Evolutionary conservation across 37 sponge, comb jelly and placozoan genomes (phyloP).

Genomic region (Geodia barretti): DNA sequence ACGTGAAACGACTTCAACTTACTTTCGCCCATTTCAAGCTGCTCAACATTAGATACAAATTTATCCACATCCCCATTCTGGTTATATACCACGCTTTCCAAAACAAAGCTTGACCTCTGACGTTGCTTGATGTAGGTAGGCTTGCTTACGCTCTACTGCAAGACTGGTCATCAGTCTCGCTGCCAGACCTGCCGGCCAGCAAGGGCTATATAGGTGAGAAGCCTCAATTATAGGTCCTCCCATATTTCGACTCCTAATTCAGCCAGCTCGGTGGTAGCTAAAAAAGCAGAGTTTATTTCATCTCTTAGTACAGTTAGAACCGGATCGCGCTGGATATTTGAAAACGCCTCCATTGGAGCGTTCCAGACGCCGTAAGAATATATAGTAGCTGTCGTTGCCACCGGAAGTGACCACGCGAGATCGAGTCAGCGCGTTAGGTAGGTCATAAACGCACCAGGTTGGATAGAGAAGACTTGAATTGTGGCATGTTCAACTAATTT

Average conservation of each 20-base stretch:
- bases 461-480: too few species aligned
- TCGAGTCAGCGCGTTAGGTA: too few species aligned
- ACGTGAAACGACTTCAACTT: too few species aligned
- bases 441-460: too few species aligned
- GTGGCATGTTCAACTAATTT: too few species aligned
- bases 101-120: not conserved
- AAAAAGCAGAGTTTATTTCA: not conserved
- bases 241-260: not conserved
- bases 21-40: not conserved
- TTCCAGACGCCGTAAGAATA: constrained; percentile 1
- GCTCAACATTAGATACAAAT: not conserved
- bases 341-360: not conserved
- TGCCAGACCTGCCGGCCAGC: constrained; percentile 14
- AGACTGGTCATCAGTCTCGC: not conserved
- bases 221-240: not conserved
- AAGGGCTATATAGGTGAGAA: not conserved
- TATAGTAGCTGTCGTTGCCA: too few species aligned
- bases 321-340: not conserved
- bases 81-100: not conserved
- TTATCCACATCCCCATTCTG: not conserved
- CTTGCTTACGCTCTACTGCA: not conserved
- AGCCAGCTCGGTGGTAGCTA: not conserved
- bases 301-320: not conserved
- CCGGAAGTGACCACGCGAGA: too few species aligned
- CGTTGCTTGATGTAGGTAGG: not conserved